Evolutionary conservation across 2,888 invertebrate genomes (phyloP), one percentile per base, ranked within the genome.

Genomic region (Andrena dorsata): DNA sequence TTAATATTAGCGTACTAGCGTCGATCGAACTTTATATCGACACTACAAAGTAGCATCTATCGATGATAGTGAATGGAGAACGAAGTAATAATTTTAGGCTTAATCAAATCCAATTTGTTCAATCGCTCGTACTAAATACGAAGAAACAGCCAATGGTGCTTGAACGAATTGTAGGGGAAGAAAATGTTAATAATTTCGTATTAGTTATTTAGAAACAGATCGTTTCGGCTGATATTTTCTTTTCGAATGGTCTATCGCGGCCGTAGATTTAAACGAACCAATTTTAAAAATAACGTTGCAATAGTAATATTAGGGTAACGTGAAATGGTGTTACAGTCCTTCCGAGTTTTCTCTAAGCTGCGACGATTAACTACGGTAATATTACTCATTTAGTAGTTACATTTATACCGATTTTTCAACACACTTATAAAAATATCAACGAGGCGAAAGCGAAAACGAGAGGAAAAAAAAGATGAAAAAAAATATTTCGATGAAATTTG

Each of bases 331-430:
- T 90, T 91, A 90, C 91, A 91, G 90, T 90, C 92, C 92, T 92
- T 91, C 91, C 91, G 89, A 89, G 90, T 90, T 89, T 86, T 90
- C 80, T 91, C 91, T 87, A 90, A 90, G 90, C 89, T 86, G 83
- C 85, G 82, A 89, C 81, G 90, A 90, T 88, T 90, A 88, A 56
- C 87, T 90, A 88, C 89, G 90, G 85, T 91, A 86, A 88, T 87
- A 87, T 87, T 90, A 90, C 86, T 89, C 88, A 88, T 86, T 86
- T 84, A 85, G 90, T 92, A 92, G 88, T 89, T 91, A 92, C 85
- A 91, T 92, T 92, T 92, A 90, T 92, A 92, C 92, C 91, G 84
- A 91, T 92, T 92, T 92, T 92, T 91, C 91, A 92, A 91, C 92
- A 88, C 91, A 90, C 88, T 83, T 88, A 88, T 88, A 86, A 88